Evolutionary conservation across 2,888 invertebrate species (phyloP), one percentile per base, ranked within the genome.

Genomic region (Stenolophus ochropezus): DNA sequence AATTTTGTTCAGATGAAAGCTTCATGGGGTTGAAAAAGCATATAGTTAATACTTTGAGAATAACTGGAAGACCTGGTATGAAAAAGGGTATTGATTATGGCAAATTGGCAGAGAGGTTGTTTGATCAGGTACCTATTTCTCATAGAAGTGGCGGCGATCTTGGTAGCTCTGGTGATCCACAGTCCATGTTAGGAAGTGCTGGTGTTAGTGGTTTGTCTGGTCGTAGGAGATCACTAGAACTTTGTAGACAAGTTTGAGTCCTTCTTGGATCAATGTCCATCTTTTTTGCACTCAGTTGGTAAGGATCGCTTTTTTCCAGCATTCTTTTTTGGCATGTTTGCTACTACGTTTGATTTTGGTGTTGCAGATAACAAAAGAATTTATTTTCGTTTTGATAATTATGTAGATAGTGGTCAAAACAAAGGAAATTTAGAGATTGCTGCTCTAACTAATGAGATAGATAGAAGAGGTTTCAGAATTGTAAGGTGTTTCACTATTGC

Each of bases 141-240:
- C 6, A 18, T 58, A 27, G 58, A 58, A 11, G 58, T 8, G 49
- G 5, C 27, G 49, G 49, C n/a, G n/a, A n/a, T n/a, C n/a, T n/a
- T n/a, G n/a, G n/a, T 16, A 18, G 58, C 56, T 23, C 21, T 74
- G 75, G 47, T 61, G 65, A 49, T 14, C 81, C 65, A 14, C 20
- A 81, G 75, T 75, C 81, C 16, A 61, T 74, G 75, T 16, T 81
- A 74, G 75, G 61, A 81, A 6, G 49, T 76, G 47, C 81, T 81
- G 56, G 73, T 73, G 81, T 81, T 51, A 81, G 81, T 73, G 73
- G 73, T 81, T 14, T 53, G 51, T 49, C 53, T 65, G 23, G 47
- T 73, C 77, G 51, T 82, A 58, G 58, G 8, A 58, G 11, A 49
- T 49, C 11, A 11, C 49, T 11, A 49, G 2, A 11, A 49, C 2